Base-by-base conservation (phyloP, 2,113 vertebrate genomes). In the Calidris pugnax region DNA sequence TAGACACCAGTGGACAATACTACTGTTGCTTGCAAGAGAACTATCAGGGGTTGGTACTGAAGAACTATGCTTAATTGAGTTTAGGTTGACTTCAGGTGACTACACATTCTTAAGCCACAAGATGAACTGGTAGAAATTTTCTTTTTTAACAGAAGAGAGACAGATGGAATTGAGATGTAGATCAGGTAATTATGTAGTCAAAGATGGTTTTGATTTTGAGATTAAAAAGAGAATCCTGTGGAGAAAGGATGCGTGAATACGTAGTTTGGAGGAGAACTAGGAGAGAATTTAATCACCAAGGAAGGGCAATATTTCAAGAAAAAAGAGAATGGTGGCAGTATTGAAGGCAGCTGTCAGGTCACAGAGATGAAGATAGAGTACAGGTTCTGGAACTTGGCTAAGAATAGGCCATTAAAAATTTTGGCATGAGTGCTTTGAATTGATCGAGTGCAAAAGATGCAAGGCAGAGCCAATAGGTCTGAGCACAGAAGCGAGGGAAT, bases 381-480 rank as follows among this genome's bases (percentile, higher is more conserved):
- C 72, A 74, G 28, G 55, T 86, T 89, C 86, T 74, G 68, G 47
- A 73, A 84, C 72, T 89, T 95, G 89, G 86, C 91, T 90, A 84
- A 89, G 79, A 92, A 89, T 23, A 73, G 43, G 37, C 76, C 88
- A 95, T 96, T 93, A 97, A 93, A 95, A 97, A 50, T 90, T 93
- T 92, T 93, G 94, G 90, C 83, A 89, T 92, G 91, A 90, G 37
- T 59, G 73, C 37, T 89, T 84, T 59, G 79, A 84, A 92, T 80
- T 86, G 91, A 97, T 95, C 0, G 3, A 92, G 79, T 85, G 71
- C 45, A 95, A 77, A 90, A 32, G 47, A 86, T 83, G 60, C 32
- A 86, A 80, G 51, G 41, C 68, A 92, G 90, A 90, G 32, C 63
- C 80, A 92, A 74, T 24, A 63, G 68, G 23, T 47, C 76, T 62